Percentiles rank a stretch among this genome's conserved stretches.
Conservation (phyloP, 2,888 invertebrate species). For the Alviniconcha strummeri region DNA sequence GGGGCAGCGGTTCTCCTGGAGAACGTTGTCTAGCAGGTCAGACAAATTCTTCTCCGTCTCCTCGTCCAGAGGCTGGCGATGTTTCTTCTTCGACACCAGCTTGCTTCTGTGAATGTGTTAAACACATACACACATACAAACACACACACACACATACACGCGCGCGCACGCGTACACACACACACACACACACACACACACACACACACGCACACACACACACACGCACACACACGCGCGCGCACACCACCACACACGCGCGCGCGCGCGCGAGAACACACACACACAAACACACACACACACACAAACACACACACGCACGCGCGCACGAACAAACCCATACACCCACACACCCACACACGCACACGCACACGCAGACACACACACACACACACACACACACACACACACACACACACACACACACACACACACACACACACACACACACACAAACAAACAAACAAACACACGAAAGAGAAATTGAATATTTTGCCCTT, state of each 20-base stretch:
- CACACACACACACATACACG: background rate
- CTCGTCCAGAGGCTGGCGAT: background rate
- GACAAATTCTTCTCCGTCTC: background rate
- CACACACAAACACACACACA: background rate
- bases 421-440: too few species aligned
- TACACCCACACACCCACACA: too few species aligned
- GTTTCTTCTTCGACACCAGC: background rate
- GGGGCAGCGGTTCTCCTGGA: constrained; percentile 40
- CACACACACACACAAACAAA: too few species aligned
- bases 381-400: too few species aligned
- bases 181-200: constrained; percentile 17
- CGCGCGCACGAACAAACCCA: background rate
- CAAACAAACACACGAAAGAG: too few species aligned
- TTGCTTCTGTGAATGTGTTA: background rate
- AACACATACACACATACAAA: background rate
- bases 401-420: too few species aligned
- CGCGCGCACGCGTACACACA: background rate
- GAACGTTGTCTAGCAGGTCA: constrained; percentile 9
- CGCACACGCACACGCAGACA: too few species aligned
- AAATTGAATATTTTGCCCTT: too few species aligned
- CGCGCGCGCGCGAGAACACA: background rate
- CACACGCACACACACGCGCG: background rate
- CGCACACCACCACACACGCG: background rate
- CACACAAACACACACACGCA: background rate
- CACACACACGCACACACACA: constrained; percentile 18